Conservation (phyloP, 2,888 invertebrate species). For the Isotomurus palustris region DNA sequence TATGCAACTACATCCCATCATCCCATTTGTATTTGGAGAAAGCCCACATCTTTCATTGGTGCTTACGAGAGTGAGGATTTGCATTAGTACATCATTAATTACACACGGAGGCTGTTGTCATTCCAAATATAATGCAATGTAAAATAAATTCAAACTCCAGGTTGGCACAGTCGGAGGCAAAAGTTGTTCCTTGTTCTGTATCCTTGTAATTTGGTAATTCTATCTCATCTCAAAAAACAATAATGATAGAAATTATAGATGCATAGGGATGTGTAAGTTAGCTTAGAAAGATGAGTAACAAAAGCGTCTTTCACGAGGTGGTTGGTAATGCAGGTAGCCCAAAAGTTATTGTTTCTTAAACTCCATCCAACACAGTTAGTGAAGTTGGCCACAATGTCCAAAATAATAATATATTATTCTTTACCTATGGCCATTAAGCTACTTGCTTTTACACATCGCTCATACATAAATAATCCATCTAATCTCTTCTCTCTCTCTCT, state of each 20-base stretch:
- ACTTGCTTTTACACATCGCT: conserved; percentile 1
- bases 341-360: too few species aligned
- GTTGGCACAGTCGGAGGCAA: neutral
- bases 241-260: neutral
- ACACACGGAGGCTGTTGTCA: too few species aligned
- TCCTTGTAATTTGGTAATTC: conserved; percentile 9
- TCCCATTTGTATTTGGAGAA: too few species aligned
- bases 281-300: neutral
- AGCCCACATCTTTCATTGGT: too few species aligned
- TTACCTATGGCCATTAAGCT: neutral
- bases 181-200: neutral
- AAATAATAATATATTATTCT: neutral
- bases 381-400: neutral
- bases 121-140: conserved; percentile 14
- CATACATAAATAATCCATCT: conserved; percentile 4
- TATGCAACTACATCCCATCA: too few species aligned
- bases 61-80: neutral
- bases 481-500: neutral
- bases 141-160: neutral
- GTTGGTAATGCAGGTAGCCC: conserved; percentile 5
- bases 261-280: neutral
- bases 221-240: neutral
- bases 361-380: conserved; percentile 1
- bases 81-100: conserved; percentile 19
- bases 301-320: too few species aligned